Evolutionary conservation across 2,113 vertebrate genomes (phyloP).

Genomic region (Triplophysa siluroides): DNA sequence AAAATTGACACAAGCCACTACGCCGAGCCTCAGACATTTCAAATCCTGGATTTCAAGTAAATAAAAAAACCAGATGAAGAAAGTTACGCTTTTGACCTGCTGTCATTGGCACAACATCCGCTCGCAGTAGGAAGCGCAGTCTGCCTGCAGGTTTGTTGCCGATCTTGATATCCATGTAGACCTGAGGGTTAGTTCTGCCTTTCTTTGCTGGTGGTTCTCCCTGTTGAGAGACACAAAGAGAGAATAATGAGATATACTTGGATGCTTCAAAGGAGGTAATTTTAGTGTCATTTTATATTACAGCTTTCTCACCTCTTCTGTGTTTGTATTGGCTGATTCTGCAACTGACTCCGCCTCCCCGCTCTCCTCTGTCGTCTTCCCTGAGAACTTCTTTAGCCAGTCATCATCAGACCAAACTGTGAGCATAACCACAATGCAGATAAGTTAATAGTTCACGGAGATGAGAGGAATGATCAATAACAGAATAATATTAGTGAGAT

Average conservation of each 20-base stretch:
- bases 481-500: too few species aligned
- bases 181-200: constrained; percentile 87
- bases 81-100: constrained; percentile 73
- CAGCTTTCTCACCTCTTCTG: constrained; percentile 76
- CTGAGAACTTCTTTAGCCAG: constrained; percentile 97
- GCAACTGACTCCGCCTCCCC: constrained; percentile 77
- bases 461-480: not conserved
- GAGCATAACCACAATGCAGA: not conserved
- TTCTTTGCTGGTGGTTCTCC: constrained; percentile 88
- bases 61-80: not conserved
- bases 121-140: constrained; percentile 87
- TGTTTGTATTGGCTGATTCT: constrained; percentile 69
- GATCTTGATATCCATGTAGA: constrained; percentile 97
- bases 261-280: not conserved
- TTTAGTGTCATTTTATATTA: not conserved
- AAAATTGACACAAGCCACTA: too few species aligned
- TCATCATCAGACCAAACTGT: constrained; percentile 97
- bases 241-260: not conserved
- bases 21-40: too few species aligned
- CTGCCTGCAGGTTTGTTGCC: constrained; percentile 92
- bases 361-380: constrained; percentile 90
- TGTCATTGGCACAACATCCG: constrained; percentile 95
- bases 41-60: too few species aligned
- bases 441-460: not conserved
- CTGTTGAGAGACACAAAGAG: constrained; percentile 62